Conservation (phyloP, 2,113 vertebrate species). For the Todiramphus chloris region DNA sequence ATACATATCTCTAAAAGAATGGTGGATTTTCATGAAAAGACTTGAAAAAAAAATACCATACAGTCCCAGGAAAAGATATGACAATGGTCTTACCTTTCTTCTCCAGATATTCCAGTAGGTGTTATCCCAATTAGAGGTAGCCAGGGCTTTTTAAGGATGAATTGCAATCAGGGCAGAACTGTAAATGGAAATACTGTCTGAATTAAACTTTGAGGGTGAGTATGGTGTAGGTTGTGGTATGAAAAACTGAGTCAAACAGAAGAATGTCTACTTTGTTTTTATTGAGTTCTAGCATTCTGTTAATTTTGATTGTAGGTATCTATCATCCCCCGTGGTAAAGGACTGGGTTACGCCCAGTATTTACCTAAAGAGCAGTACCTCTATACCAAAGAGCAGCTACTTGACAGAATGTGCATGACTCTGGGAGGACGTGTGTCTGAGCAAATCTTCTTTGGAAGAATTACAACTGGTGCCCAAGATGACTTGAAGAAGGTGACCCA, state of each 20-base stretch:
- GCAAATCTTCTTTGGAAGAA: conserved; percentile 93
- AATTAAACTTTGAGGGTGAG: not conserved
- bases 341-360: conserved; percentile 97
- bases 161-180: conserved; percentile 11
- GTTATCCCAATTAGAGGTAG: conserved; percentile 13
- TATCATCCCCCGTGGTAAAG: conserved; percentile 95
- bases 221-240: not conserved
- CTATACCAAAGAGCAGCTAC: conserved; percentile 95
- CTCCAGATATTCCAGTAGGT: conserved; percentile 30
- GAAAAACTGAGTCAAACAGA: not conserved
- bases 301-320: conserved; percentile 84
- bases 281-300: not conserved
- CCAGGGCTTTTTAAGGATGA: conserved; percentile 39
- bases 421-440: conserved; percentile 92
- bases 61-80: not conserved
- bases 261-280: not conserved
- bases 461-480: conserved; percentile 96
- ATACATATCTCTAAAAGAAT: not conserved
- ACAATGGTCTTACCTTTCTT: conserved; percentile 3
- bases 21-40: not conserved
- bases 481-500: conserved; percentile 96
- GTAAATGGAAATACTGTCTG: not conserved
- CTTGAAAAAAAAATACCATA: not conserved
- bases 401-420: conserved; percentile 98
- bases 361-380: conserved; percentile 95